Evolutionary conservation across 1,140 invertebrate species (phyloP).

Genomic region (Papilio machaon): DNA sequence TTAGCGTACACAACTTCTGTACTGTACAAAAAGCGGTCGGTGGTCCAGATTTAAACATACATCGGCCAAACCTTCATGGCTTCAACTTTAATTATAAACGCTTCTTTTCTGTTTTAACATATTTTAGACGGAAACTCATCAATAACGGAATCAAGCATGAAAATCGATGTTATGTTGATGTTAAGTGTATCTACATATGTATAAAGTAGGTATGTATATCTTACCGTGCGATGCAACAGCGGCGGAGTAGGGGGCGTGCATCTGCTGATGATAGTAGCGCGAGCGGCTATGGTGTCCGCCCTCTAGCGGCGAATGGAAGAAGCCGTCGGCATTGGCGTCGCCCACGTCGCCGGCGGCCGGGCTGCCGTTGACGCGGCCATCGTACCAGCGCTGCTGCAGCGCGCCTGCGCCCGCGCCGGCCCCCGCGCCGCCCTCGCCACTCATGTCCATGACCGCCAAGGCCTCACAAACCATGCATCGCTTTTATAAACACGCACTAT

Average conservation of each 20-base stretch:
- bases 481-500: slow-evolving; percentile 74
- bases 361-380: slow-evolving; percentile 79
- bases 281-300: slow-evolving; percentile 79
- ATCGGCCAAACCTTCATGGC: not conserved
- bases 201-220: slow-evolving; percentile 37
- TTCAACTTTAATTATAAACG: not conserved
- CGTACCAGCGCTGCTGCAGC: slow-evolving; percentile 80
- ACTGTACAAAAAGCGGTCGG: not conserved
- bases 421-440: slow-evolving; percentile 69
- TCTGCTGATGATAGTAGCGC: slow-evolving; percentile 81
- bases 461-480: slow-evolving; percentile 80
- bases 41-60: not conserved
- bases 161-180: no score
- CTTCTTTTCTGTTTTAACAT: not conserved
- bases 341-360: slow-evolving; percentile 73
- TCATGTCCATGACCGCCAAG: slow-evolving; percentile 79
- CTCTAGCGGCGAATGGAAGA: slow-evolving; percentile 81
- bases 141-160: no score
- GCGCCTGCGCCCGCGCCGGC: slow-evolving; percentile 51
- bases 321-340: slow-evolving; percentile 74
- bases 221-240: slow-evolving; percentile 79
- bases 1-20: not conserved
- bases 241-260: slow-evolving; percentile 80
- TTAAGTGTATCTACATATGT: not conserved
- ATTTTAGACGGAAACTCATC: not conserved